These are phyloP conservation scores for Sylvilagus floridanus DNA, from an alignment of 2,797 vertebrate genomes.

Conservation along the genomic window DNA sequence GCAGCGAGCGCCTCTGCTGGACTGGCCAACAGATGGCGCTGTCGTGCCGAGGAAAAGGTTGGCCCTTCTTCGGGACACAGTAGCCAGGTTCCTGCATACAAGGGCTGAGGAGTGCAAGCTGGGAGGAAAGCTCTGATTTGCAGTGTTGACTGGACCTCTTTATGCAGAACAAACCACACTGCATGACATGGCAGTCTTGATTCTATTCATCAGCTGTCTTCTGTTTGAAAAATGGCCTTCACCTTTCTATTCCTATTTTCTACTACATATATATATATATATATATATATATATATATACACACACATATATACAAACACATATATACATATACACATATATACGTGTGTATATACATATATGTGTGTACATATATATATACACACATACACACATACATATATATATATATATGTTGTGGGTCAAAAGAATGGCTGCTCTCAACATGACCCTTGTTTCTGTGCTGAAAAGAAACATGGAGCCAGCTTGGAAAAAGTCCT, in stretches of 20 bases:
- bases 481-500: not conserved
- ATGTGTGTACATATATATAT: too few relatives aligned
- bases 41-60: not conserved
- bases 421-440: not conserved
- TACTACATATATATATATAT: too few relatives aligned
- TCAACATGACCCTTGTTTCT: not conserved
- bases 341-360: too few relatives aligned
- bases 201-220: not conserved
- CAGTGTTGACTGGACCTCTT: not conserved
- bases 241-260: not conserved
- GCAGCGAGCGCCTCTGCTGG: rapidly evolving
- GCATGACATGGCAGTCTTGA: not conserved
- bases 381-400: too few relatives aligned
- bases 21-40: conserved; percentile 11
- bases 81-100: rapidly evolving
- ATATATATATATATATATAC: too few relatives aligned
- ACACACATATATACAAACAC: too few relatives aligned
- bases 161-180: not conserved
- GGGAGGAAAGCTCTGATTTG: not conserved
- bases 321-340: too few relatives aligned
- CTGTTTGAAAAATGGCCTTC: not conserved
- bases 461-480: too few relatives aligned
- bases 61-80: rapidly evolving
- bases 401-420: not conserved
- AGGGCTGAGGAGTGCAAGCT: rapidly evolving